A percentile compares a stretch with the other conserved stretches of the same genome.
phyloP scores from a whole-genome alignment of 1,140 invertebrate species.

The Ostrea edulis region DNA sequence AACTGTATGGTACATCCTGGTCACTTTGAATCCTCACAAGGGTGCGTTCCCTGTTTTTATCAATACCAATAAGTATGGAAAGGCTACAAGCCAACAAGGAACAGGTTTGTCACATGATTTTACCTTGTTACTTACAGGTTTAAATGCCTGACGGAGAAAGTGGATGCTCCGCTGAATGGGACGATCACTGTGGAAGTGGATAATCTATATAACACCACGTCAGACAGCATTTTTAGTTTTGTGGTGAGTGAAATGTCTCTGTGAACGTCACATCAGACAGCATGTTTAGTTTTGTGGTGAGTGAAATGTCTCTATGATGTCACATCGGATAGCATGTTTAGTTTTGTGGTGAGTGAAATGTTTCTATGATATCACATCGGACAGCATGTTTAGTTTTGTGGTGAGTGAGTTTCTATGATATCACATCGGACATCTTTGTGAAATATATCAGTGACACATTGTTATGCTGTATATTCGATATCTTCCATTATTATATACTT shows the following conservation, averaged over 20 bases:
- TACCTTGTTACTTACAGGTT: conserved; percentile 59
- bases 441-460: too few relatives aligned
- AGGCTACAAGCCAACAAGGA: not conserved
- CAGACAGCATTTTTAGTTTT: conserved; percentile 69
- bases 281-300: conserved; percentile 72
- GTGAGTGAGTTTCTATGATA: too few relatives aligned
- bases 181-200: conserved; percentile 69
- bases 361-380: too few relatives aligned
- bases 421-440: not conserved
- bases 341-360: conserved; percentile 71
- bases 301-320: too few relatives aligned
- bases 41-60: conserved; percentile 55
- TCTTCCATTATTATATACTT: too few relatives aligned
- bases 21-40: conserved; percentile 70
- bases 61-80: too few relatives aligned
- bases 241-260: conserved; percentile 70
- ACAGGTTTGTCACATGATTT: not conserved
- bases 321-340: conserved; percentile 55
- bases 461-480: too few relatives aligned
- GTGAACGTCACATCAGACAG: conserved; percentile 39
- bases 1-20: conserved; percentile 67
- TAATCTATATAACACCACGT: conserved; percentile 66
- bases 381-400: conserved; percentile 70
- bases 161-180: conserved; percentile 59
- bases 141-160: conserved; percentile 68